phyloP scores from a whole-genome alignment of 1,140 invertebrate genomes.

The Zaprionus lachaisei region DNA sequence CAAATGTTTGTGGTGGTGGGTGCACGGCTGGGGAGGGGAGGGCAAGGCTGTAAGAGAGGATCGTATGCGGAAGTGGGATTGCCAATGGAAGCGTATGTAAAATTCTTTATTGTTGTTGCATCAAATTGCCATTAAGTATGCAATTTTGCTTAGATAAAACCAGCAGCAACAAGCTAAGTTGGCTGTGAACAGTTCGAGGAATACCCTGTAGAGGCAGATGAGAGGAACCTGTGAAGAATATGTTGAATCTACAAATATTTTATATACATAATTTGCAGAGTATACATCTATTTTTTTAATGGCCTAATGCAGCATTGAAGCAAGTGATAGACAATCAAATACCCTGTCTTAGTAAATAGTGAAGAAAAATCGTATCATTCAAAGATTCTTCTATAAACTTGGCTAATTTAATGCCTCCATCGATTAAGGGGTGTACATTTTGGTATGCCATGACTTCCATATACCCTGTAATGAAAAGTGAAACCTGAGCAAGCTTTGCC shows the following conservation, averaged over 20 bases:
- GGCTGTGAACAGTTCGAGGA: accelerated
- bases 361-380: background rate
- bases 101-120: conserved; percentile 53
- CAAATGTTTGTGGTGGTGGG: conserved; percentile 18
- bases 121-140: conserved; percentile 54
- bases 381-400: accelerated
- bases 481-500: background rate
- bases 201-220: background rate
- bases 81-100: conserved; percentile 48
- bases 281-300: background rate
- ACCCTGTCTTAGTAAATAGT: background rate
- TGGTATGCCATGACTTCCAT: background rate
- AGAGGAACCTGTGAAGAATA: background rate
- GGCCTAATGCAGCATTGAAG: background rate
- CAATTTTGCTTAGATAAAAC: conserved; percentile 34
- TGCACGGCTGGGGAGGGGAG: background rate
- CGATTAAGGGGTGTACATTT: background rate
- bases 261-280: background rate
- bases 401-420: background rate
- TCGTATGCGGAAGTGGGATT: background rate
- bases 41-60: background rate
- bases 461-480: background rate
- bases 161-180: background rate
- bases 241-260: too few relatives aligned
- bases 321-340: background rate